Evolutionary conservation across 35 echinoderm and acorn worm genomes (phyloP), one percentile per base, ranked within the genome.

Genomic region (Chiridota heheva): DNA sequence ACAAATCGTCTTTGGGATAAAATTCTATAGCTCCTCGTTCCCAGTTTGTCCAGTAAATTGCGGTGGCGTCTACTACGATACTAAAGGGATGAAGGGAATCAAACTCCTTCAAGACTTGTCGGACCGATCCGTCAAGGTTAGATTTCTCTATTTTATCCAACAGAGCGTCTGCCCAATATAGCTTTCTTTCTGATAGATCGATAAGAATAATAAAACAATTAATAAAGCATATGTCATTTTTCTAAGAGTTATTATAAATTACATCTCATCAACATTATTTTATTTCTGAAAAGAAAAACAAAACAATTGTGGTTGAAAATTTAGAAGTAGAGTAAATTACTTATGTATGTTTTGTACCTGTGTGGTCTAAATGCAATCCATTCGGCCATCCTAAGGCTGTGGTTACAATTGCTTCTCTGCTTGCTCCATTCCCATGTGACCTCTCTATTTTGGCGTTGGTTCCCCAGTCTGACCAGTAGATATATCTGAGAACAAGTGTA

Each of bases 391-490:
- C 86, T 22, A 95, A 55, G 5, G 25, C 72, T 29, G 81, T 44
- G 47, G 70, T 44, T 17, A 89, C 81, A 17, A 95, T 7, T 8
- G 66, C 46, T 34, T 31, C 12, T 80, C 91, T 64, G 47, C 81
- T 72, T 5, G 61, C 42, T 36, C 86, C 91, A 80, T 89, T 81
- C 74, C 73, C 81, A 25, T 72, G 63, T 28, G 81, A 72, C 41
- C 63, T 84, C 62, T 95, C 91, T 35, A 95, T 95, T 59, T 85
- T 89, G 38, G 86, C 33, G 15, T 55, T 42, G 30, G 28, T 32
- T 25, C 91, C 91, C 91, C 91, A 95, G 67, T 95, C 91, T n/a
- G 59, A 82, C 79, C 80, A 94, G 70, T 82, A 94, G n/a, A 94
- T 28, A 20, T 78, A 78, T 36, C 91, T 94, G 30, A n/a, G 27